Base-by-base conservation (phyloP, 2,113 vertebrate genomes). In the Elachura formosa region DNA sequence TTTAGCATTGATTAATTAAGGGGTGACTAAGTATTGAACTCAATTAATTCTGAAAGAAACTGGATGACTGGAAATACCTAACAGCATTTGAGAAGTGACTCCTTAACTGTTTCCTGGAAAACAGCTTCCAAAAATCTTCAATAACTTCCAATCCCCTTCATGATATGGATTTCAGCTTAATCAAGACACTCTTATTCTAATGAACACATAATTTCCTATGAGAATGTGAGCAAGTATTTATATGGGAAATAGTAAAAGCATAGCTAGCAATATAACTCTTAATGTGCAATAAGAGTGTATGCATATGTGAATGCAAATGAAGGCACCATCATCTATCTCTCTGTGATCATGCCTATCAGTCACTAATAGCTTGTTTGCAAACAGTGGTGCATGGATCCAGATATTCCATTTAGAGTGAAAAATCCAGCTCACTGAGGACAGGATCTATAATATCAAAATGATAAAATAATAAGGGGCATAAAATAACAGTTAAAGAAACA, bases 1-100 rank as follows among this genome's bases (percentile, higher is more conserved):
- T 95, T 87, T 91, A 91, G 23, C 54, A 59, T 33, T 93, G 75
- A 74, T 71, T 93, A 94, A 93, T 92, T 94, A 94, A 89, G 77
- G 73, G 24, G 25, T 97, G 79, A 78, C 77, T 87, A 92, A 91
- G 23, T 89, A 87, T 20, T 94, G 94, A 90, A 58, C 89, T 36
- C 75, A 89, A 79, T 94, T 87, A 93, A 91, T 93, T 80, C 52
- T 83, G 87, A 74, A 95, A 96, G 63, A 74, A 76, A 54, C 1
- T 1, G 4, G 52, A 77, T 93, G 75, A 69, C 91, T 97, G 91
- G 84, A 96, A 91, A 76, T 93, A 79, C 36, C 78, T 74, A 74
- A 24, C 24, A 85, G 43, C 22, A 31, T 73, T 67, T 93, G 71
- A 89, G 38, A 28, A 93, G 20, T 24, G 49, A 51, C 61, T 92